Evolutionary conservation across 2,888 invertebrate species (phyloP).

Genomic region (Tenthredo mesomela): DNA sequence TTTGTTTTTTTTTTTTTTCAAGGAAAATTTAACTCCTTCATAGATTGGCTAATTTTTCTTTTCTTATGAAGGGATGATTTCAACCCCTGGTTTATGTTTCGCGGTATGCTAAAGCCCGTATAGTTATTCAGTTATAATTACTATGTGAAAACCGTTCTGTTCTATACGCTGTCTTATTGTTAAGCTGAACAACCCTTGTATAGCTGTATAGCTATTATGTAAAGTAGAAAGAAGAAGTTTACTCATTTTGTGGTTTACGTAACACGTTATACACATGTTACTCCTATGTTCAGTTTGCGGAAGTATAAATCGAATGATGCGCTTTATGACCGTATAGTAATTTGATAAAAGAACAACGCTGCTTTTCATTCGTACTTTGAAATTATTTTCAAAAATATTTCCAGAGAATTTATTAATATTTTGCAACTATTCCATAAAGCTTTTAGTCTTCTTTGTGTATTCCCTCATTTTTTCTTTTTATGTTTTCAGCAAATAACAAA

Average conservation of each 20-base stretch:
- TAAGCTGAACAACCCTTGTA: not conserved
- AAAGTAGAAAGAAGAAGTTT: not conserved
- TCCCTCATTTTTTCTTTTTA: no score
- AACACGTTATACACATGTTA: not conserved
- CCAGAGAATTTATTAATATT: no score
- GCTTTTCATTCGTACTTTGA: not conserved
- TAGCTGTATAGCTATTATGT: not conserved
- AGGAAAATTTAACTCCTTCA: no score
- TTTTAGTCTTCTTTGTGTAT: no score
- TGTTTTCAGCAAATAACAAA: no score
- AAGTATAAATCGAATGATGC: slow-evolving; percentile 3
- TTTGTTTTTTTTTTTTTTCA: no score
- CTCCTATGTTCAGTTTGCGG: not conserved
- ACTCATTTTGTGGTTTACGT: not conserved
- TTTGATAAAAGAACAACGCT: not conserved
- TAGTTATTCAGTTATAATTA: not conserved
- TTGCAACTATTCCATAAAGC: no score
- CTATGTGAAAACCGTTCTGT: not conserved
- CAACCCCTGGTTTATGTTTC: no score
- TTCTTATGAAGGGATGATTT: no score
- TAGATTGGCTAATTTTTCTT: no score
- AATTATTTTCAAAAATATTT: not conserved
- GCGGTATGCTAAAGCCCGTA: not conserved
- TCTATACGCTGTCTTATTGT: not conserved
- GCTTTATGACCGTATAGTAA: not conserved